These are phyloP conservation scores for Vesta saturnalis DNA, from an alignment of 2,888 invertebrate species.

Conservation along the genomic window DNA sequence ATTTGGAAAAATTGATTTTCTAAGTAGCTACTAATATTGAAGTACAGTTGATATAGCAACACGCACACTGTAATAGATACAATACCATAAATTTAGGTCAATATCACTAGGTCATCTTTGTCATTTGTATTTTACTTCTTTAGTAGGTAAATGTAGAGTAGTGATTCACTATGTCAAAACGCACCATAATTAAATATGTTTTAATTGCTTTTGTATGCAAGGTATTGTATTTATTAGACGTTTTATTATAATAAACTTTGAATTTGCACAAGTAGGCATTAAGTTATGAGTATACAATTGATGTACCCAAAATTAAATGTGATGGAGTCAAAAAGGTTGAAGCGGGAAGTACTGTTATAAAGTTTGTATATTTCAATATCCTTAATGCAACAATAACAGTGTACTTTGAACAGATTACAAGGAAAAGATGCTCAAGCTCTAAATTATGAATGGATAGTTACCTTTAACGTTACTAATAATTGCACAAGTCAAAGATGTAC, in stretches of 20 bases:
- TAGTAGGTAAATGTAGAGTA: neutral
- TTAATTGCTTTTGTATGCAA: slow-evolving; percentile 10
- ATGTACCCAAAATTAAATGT: slow-evolving; percentile 36
- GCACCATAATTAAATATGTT: neutral
- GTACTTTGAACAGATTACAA: slow-evolving; percentile 18
- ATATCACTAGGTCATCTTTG: slow-evolving; percentile 11
- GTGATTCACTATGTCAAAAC: neutral
- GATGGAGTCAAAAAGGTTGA: slow-evolving; percentile 7
- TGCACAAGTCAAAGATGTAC: slow-evolving; percentile 31
- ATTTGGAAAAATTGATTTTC: slow-evolving; percentile 23
- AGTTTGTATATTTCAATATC: slow-evolving; percentile 20
- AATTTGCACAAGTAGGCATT: slow-evolving; percentile 7
- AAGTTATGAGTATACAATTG: slow-evolving; percentile 30
- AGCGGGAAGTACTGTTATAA: slow-evolving; percentile 31
- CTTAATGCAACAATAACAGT: neutral
- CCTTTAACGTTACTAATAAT: slow-evolving; percentile 14
- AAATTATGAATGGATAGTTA: slow-evolving; percentile 32
- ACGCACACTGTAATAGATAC: slow-evolving; percentile 17
- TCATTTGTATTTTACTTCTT: neutral
- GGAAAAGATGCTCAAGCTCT: slow-evolving; percentile 37
- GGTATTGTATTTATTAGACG: slow-evolving; percentile 16
- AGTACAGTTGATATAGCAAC: slow-evolving; percentile 37
- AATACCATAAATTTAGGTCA: slow-evolving; percentile 23
- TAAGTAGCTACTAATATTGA: slow-evolving; percentile 15
- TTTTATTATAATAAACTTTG: neutral